A percentile compares a stretch with the other conserved stretches of the same genome.
Evolutionary conservation across 2,797 vertebrate genomes (phyloP).

Genomic region (Sebastes ruberrimus): DNA sequence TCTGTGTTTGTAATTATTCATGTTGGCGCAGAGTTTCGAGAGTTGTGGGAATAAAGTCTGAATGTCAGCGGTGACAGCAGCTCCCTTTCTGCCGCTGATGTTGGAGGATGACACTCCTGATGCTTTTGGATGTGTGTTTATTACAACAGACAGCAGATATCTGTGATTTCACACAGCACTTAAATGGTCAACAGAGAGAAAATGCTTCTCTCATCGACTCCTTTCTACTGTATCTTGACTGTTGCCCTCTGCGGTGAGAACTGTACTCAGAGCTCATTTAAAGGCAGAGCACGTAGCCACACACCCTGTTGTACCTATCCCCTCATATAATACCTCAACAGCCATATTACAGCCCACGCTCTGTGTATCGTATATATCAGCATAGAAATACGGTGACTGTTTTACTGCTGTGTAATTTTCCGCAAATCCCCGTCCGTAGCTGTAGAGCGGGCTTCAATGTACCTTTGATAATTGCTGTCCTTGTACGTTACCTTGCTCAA

Average conservation of each 20-base stretch:
- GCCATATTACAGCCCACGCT: slow-evolving; percentile 23
- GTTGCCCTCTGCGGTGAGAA: slow-evolving; percentile 54
- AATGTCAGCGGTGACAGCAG: slow-evolving; percentile 9
- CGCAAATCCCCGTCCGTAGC: slow-evolving; percentile 27
- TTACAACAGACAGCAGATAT: slow-evolving; percentile 25
- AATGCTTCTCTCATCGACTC: slow-evolving; percentile 21
- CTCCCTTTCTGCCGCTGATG: slow-evolving; percentile 12
- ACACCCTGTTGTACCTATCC: slow-evolving; percentile 38
- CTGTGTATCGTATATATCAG: slow-evolving; percentile 46
- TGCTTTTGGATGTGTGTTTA: slow-evolving; percentile 17
- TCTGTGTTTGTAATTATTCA: not conserved
- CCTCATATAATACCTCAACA: slow-evolving; percentile 48
- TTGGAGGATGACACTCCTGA: not conserved
- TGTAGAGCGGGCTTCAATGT: slow-evolving; percentile 14
- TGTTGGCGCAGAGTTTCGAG: not conserved
- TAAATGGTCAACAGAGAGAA: slow-evolving; percentile 29
- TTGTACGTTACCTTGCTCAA: slow-evolving; percentile 49
- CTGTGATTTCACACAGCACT: slow-evolving; percentile 25
- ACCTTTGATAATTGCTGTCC: slow-evolving; percentile 59
- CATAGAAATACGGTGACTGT: slow-evolving; percentile 48
- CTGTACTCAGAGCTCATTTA: slow-evolving; percentile 48
- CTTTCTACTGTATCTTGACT: slow-evolving; percentile 36
- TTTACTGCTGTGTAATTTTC: slow-evolving; percentile 62
- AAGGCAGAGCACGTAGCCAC: slow-evolving; percentile 41
- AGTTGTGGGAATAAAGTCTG: not conserved